Evolutionary conservation across 2,797 vertebrate species (phyloP).

Genomic region (Characodon lateralis): DNA sequence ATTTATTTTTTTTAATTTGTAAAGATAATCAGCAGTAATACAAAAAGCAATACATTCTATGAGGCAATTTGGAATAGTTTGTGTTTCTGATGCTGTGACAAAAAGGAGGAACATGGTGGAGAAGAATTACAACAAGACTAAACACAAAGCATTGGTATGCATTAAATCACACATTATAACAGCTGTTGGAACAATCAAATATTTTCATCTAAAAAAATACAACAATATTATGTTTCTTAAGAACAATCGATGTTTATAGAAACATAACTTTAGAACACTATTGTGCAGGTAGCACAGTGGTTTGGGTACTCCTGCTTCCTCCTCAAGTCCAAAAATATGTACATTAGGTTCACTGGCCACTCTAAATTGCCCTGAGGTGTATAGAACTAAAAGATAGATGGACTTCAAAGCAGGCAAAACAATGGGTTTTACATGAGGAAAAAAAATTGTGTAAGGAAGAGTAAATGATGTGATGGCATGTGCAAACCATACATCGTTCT

Average conservation of each 20-base stretch:
- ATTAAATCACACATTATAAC: background rate
- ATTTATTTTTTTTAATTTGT: background rate
- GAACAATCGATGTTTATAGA: background rate
- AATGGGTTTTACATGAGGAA: background rate
- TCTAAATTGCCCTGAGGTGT: background rate
- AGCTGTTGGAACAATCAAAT: background rate
- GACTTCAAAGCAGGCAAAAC: background rate
- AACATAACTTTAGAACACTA: background rate
- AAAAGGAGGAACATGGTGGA: background rate
- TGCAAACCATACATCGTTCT: too few species aligned
- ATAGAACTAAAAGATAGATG: background rate
- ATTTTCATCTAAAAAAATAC: background rate
- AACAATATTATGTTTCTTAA: background rate
- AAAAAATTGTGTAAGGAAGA: background rate
- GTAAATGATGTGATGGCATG: background rate
- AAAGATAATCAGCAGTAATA: background rate
- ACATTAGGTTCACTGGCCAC: background rate
- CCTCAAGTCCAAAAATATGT: background rate
- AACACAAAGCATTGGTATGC: background rate
- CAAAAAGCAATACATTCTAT: background rate
- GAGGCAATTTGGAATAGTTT: background rate
- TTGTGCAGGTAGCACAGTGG: too few species aligned
- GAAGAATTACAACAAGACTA: background rate
- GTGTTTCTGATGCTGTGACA: background rate
- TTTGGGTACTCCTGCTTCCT: background rate